phyloP scores from a whole-genome alignment of 2,888 invertebrate species.

The Cantharis rustica region DNA sequence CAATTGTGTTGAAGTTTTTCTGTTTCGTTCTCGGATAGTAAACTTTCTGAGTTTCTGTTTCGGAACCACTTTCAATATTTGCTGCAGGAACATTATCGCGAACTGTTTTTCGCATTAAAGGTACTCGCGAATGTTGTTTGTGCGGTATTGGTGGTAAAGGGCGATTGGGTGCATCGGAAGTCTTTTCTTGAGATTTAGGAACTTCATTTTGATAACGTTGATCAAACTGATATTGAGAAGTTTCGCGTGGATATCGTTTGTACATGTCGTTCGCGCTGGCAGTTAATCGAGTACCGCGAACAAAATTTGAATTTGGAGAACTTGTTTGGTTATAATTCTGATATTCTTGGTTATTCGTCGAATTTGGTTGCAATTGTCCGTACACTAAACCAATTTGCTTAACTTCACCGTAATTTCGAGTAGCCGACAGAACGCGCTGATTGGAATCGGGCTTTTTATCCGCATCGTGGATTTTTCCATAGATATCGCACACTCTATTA shows the following conservation, averaged over 20 bases:
- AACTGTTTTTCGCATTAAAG: slow-evolving; percentile 22
- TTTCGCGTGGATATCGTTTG: slow-evolving; percentile 35
- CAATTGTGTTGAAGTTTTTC: slow-evolving; percentile 43
- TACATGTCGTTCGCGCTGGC: slow-evolving; percentile 55
- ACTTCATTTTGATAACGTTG: slow-evolving; percentile 4
- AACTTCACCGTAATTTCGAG: slow-evolving; percentile 32
- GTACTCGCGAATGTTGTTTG: slow-evolving; percentile 33
- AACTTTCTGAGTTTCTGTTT: slow-evolving; percentile 73
- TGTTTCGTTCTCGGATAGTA: slow-evolving; percentile 56
- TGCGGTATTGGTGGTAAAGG: slow-evolving; percentile 56
- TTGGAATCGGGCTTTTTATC: slow-evolving; percentile 32
- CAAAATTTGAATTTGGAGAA: slow-evolving; percentile 41
- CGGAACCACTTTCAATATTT: slow-evolving; percentile 74
- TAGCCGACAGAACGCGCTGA: background rate
- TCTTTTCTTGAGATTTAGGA: background rate
- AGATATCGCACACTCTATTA: slow-evolving; percentile 55
- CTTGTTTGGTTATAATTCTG: slow-evolving; percentile 40
- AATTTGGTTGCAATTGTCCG: slow-evolving; percentile 48
- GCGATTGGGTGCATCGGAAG: slow-evolving; percentile 43
- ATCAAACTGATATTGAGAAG: slow-evolving; percentile 10
- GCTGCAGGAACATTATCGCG: slow-evolving; percentile 51
- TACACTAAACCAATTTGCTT: slow-evolving; percentile 50
- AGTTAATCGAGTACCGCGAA: slow-evolving; percentile 52
- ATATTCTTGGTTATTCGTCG: slow-evolving; percentile 32
- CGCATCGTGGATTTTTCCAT: slow-evolving; percentile 54